Percentiles rank a stretch among this genome's conserved stretches.
phyloP scores from a whole-genome alignment of 1,140 invertebrate species.

The Bombus pyrosoma region DNA sequence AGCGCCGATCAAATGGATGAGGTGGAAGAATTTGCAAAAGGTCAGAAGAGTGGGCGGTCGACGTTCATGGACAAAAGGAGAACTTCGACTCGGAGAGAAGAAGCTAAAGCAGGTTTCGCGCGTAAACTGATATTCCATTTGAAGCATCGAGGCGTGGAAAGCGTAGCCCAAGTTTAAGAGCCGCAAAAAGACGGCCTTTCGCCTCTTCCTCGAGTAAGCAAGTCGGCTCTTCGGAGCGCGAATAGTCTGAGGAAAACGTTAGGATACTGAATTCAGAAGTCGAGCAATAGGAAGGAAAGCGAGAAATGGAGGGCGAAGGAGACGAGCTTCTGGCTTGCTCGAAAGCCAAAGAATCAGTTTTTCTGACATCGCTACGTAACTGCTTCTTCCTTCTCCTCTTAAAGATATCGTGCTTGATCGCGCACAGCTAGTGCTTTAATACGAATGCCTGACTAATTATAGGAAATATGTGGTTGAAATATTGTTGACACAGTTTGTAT shows the following conservation, averaged over 20 bases:
- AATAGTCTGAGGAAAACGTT: neutral
- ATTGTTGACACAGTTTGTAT: neutral
- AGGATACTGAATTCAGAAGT: constrained; percentile 48
- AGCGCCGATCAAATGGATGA: constrained; percentile 1
- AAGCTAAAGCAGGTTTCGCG: constrained; percentile 53
- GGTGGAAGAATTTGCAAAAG: constrained; percentile 48
- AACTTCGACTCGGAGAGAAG: neutral
- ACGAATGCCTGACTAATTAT: too few species aligned
- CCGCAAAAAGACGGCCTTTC: constrained; percentile 45
- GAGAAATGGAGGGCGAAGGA: neutral
- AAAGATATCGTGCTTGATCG: neutral
- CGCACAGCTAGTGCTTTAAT: neutral
- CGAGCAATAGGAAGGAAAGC: constrained; percentile 35
- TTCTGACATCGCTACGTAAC: constrained; percentile 23
- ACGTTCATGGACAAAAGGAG: constrained; percentile 45
- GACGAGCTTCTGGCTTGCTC: neutral
- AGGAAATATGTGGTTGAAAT: neutral
- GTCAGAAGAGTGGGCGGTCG: constrained; percentile 36
- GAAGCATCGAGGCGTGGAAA: constrained; percentile 55
- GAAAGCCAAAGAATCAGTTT: constrained; percentile 27
- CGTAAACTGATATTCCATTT: constrained; percentile 66
- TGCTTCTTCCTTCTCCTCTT: neutral
- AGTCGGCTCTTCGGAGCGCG: constrained; percentile 42
- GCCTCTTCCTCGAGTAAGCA: constrained; percentile 52
- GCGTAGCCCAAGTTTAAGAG: constrained; percentile 59